phyloP scores from a whole-genome alignment of 2,113 vertebrate species.

The Malurus cyaneus region DNA sequence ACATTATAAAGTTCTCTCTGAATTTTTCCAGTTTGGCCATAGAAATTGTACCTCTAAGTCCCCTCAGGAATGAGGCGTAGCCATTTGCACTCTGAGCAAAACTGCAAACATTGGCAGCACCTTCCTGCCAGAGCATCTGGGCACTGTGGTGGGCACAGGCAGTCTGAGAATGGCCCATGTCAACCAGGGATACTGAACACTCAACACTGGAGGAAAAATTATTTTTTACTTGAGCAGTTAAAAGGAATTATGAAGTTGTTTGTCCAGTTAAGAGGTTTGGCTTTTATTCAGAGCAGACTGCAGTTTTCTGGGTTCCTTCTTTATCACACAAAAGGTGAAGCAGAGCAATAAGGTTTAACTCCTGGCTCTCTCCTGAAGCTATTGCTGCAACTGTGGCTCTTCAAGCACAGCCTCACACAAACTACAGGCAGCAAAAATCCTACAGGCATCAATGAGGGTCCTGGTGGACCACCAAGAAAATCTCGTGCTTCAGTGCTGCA shows the following conservation, averaged over 20 bases:
- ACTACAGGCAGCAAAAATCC: neutral
- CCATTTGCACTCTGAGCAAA: neutral
- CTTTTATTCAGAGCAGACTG: neutral
- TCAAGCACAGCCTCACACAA: neutral
- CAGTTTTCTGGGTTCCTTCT: neutral
- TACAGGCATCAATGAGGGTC: neutral
- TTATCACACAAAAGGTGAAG: neutral
- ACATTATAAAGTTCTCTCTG: neutral
- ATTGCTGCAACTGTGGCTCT: neutral
- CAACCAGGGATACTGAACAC: neutral
- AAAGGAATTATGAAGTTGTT: neutral
- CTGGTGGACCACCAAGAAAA: neutral
- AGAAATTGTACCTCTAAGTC: neutral
- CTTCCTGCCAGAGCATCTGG: neutral
- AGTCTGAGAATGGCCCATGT: neutral
- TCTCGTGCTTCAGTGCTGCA: neutral
- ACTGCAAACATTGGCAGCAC: neutral
- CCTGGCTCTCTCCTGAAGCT: neutral
- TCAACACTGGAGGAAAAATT: neutral
- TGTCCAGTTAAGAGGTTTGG: neutral
- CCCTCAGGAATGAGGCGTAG: neutral
- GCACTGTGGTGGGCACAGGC: fast-evolving
- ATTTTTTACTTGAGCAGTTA: neutral
- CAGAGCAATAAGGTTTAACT: neutral
- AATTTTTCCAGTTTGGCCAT: neutral